Evolutionary conservation across 2,113 vertebrate species (phyloP), one percentile per base, ranked within the genome.

Genomic region (Phalacrocorax carbo): DNA sequence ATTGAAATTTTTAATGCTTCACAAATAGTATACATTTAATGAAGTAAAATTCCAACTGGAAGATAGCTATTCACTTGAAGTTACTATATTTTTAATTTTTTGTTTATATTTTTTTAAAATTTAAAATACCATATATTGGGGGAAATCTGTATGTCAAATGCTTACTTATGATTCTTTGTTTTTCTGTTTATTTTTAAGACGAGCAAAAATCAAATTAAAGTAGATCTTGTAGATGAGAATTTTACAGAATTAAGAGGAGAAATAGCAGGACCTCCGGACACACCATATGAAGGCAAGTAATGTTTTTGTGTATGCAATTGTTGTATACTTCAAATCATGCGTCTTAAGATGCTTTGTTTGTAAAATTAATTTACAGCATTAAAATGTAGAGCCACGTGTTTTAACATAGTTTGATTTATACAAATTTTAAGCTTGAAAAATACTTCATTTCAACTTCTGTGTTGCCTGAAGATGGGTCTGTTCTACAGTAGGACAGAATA

Each of bases 151-250:
- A 32, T 94, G 65, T 95, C 25, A 65, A 78, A 86, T 95, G 57
- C 82, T 94, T 95, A 95, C 94, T 97, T 78, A 96, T 15, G 40
- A 92, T 54, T 93, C 97, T 98, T 98, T 97, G 93, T 94, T 98
- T 97, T 97, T 98, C 97, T 97, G 96, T 97, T 96, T 98, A 91
- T 98, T 97, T 97, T 97, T 96, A 98, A 99, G 99, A 99, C 99
- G 75, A 99, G 99, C 99, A 99, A 99, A 99, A 99, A 99, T 98
- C 99, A 99, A 98, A 99, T 99, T 94, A 99, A 99, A 99, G 99
- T 99, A 98, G 99, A 99, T 97, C 98, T 99, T 98, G 99, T 99
- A 98, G 99, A 99, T 98, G 99, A 99, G 94, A 99, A 99, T 98
- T 99, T 99, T 98, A 99, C 99, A 98, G 99, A 99, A 98, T 98